Percentiles rank a stretch among this genome's conserved stretches.
Conservation (phyloP, 1,140 invertebrate genomes). For the Gonioctena quinquepunctata region DNA sequence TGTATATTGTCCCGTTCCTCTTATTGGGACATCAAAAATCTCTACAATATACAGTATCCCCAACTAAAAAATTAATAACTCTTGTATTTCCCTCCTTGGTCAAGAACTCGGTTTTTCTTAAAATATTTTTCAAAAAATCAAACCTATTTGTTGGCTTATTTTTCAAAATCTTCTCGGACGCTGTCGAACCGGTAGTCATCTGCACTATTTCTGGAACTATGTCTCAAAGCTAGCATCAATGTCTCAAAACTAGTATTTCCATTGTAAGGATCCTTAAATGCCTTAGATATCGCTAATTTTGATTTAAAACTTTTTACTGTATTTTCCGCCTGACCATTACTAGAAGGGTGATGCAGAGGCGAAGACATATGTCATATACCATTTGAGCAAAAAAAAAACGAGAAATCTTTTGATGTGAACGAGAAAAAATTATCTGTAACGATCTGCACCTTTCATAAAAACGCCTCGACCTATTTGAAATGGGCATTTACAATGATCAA, state of each 20-base stretch:
- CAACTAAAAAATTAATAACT: neutral
- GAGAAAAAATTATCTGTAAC: neutral
- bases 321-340: neutral
- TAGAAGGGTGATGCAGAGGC: neutral
- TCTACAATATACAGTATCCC: neutral
- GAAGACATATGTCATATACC: neutral
- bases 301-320: neutral
- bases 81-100: too few relatives aligned
- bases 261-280: neutral
- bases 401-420: neutral
- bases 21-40: neutral
- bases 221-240: neutral
- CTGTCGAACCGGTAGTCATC: neutral
- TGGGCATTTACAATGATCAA: neutral
- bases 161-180: neutral
- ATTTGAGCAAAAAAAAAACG: neutral
- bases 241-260: neutral
- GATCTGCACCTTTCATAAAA: neutral
- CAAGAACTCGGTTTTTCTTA: too few relatives aligned
- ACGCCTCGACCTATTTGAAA: neutral
- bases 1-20: neutral
- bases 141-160: too few relatives aligned
- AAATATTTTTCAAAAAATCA: too few relatives aligned
- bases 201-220: neutral
- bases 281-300: neutral